Base-by-base conservation (phyloP, 2,888 invertebrate species). In the Agrotis exclamationis region DNA sequence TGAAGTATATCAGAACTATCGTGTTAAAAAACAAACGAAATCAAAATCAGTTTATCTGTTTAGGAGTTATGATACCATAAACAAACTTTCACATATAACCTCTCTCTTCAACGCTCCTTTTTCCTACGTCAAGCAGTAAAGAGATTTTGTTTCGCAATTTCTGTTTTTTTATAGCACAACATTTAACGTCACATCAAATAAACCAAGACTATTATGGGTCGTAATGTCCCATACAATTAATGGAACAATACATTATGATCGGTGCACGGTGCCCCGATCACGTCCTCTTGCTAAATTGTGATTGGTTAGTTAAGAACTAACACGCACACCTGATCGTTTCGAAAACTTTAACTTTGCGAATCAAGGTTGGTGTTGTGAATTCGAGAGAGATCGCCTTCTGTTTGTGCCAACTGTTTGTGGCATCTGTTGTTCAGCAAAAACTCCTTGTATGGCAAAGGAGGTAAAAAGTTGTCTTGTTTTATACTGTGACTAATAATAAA, bases 281-380 rank as follows among this genome's bases (percentile, higher is more conserved):
- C 94, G 94, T 94, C 85, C 68, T 79, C 88, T 93, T 92, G 90
- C 92, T 92, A 88, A 90, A 92, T 89, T 89, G 88, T 92, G 91
- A 90, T 92, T 74, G 74, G 90, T 80, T 85, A 82, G 84, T 86
- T 89, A 86, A 86, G 84, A 83, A 86, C 85, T 84, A 82, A 85
- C 82, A 82, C 80, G 82, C 76, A 83, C 78, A 84, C 77, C 80
- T 78, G 78, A 89, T 88, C 83, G 88, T 92, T 91, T 87, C 92
- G 88, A 88, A 87, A 89, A 88, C 82, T 76, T 74, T 68, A 67
- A 71, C 81, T 80, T 79, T 66, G 62, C 63, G 63, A 63, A 80
- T 77, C 88, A 88, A 89, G 90, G 90, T 85, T 84, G 77, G 54
- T 57, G 63, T 67, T 75, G 60, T 82, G 59, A 76, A 80, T 78